Evolutionary conservation across 2,113 vertebrate species (phyloP).

Genomic region (Irena cyanogastra): DNA sequence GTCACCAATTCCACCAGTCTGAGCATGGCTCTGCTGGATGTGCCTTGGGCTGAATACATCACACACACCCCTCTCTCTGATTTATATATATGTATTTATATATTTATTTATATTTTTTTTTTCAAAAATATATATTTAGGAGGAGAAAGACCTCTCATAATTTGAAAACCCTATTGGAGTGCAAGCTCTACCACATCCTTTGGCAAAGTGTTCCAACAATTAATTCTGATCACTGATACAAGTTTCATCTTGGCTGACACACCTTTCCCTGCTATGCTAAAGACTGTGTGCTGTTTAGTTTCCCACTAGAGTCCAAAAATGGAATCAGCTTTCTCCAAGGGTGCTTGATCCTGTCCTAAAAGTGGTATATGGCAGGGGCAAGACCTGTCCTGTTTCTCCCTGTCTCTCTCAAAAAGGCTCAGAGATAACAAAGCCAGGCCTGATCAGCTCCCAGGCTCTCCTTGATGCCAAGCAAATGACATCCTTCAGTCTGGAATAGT

Average conservation of each 20-base stretch:
- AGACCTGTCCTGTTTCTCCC: neutral
- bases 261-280: neutral
- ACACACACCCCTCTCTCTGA: neutral
- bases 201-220: neutral
- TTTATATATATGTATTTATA: too few species aligned
- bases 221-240: neutral
- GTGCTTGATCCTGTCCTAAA: neutral
- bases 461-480: neutral
- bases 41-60: neutral
- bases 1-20: neutral
- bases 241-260: neutral
- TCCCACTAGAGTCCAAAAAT: neutral
- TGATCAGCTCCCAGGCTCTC: neutral
- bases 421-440: neutral
- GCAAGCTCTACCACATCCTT: neutral
- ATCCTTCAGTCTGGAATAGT: neutral
- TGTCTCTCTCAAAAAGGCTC: neutral
- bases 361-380: neutral
- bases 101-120: rapidly evolving
- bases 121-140: too few species aligned
- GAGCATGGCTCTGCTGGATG: neutral
- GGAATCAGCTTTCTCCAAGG: neutral
- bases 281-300: neutral
- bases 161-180: neutral
- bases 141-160: neutral